These are phyloP conservation scores for Dipodomys stephensi DNA, from an alignment of 2,113 vertebrate species.

Conservation along the genomic window DNA sequence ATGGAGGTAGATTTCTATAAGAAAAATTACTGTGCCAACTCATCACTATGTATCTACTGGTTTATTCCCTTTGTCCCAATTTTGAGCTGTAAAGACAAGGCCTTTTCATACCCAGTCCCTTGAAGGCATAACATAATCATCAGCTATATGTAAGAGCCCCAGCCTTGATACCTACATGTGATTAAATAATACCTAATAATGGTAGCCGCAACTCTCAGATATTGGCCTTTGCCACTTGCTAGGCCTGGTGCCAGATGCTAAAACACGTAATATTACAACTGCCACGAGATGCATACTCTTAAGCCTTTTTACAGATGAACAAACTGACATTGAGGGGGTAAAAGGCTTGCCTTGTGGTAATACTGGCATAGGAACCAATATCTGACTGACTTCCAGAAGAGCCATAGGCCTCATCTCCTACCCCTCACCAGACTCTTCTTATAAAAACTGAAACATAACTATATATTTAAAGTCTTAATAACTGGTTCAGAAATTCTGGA, in stretches of 20 bases:
- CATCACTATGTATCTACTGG: background rate
- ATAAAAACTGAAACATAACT: background rate
- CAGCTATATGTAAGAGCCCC: background rate
- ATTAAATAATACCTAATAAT: conserved; percentile 35
- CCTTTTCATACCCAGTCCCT: background rate
- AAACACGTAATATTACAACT: background rate
- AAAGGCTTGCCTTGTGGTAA: background rate
- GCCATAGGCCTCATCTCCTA: background rate
- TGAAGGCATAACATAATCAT: background rate
- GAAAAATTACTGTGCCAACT: background rate
- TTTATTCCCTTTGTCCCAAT: background rate
- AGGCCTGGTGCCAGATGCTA: background rate
- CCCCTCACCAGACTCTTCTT: background rate
- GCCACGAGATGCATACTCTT: background rate
- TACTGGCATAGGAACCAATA: background rate
- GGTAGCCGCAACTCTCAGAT: background rate
- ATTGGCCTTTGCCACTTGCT: background rate
- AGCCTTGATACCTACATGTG: background rate
- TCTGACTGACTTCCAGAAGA: background rate
- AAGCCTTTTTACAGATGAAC: background rate
- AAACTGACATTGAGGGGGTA: conserved; percentile 21
- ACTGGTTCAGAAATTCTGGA: background rate
- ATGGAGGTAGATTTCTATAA: rapidly evolving
- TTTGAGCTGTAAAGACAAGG: conserved; percentile 15
- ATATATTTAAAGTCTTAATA: background rate